Evolutionary conservation across 2,797 vertebrate genomes (phyloP), one percentile per base, ranked within the genome.

Genomic region (Pempheris klunzingeri): DNA sequence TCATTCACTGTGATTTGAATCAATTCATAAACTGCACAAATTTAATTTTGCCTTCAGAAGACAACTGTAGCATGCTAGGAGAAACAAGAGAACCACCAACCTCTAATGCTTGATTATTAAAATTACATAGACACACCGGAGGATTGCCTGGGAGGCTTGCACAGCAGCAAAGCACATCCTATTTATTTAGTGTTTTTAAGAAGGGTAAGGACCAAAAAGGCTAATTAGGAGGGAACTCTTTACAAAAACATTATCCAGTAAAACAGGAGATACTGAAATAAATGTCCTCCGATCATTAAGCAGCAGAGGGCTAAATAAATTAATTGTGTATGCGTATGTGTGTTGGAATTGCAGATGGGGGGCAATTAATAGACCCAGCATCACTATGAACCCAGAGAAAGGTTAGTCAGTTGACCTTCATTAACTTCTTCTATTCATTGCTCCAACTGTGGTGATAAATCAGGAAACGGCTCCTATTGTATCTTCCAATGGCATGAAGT

Each of bases 391-490:
- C 77, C 77, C 71, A 71, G 32, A 61, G 74, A 47, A 73, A 88
- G 55, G 69, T 86, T 85, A 85, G 84, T 92, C 82, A 62, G 90
- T 87, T 92, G 90, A 92, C 92, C 93, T 94, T 93, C 88, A 90
- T 93, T 93, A 94, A 90, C 90, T 85, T 84, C 69, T 78, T 91
- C 88, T 81, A 89, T 91, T 92, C 91, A 92, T 86, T 59, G 84
- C 78, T 52, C 72, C 50, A 58, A 85, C 81, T 82, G 65, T 15
- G 53, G 77, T 71, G 84, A 91, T 92, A 90, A 92, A 94, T 93
- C 90, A 93, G 84, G 83, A 83, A 90, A 87, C 65, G 59, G 38
- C 64, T 86, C 52, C 87, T 81, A 90, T 93, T 94, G 91, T 92
- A 84, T 83, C 70, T 57, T 71, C 58, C 71, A 47, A 66, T 71